Conservation (phyloP, 2,888 invertebrate species). For the Neoscelio sp. region DNA sequence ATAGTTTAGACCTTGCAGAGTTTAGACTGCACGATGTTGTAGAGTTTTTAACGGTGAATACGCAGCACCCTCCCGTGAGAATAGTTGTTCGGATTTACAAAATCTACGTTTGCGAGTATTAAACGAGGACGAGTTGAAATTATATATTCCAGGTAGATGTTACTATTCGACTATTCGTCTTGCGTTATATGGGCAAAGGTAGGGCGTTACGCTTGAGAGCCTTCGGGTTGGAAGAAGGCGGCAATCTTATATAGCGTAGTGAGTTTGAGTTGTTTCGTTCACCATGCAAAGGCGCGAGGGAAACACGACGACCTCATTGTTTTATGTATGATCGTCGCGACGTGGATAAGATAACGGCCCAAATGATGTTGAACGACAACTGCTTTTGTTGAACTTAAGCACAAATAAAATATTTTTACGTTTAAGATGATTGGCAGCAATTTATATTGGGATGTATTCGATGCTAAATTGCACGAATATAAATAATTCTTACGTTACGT, state of each 20-base stretch:
- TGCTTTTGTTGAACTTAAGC: constrained; percentile 32
- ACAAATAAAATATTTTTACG: constrained; percentile 28
- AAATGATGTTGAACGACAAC: constrained; percentile 54
- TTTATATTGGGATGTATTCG: too few relatives aligned
- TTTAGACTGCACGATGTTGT: too few relatives aligned
- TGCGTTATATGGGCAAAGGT: constrained; percentile 79
- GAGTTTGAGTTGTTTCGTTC: constrained; percentile 77
- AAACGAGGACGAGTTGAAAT: constrained; percentile 41
- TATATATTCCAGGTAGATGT: constrained; percentile 62
- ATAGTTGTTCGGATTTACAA: constrained; percentile 27
- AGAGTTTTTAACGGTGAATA: not conserved
- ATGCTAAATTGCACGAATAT: too few relatives aligned
- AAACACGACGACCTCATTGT: constrained; percentile 81
- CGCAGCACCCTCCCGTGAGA: not conserved
- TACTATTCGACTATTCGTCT: constrained; percentile 70
- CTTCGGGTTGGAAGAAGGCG: constrained; percentile 75
- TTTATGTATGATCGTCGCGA: constrained; percentile 66
- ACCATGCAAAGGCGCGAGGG: constrained; percentile 78
- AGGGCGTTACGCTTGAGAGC: constrained; percentile 82
- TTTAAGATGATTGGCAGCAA: not conserved
- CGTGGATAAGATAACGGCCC: constrained; percentile 73
- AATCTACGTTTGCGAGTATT: constrained; percentile 18
- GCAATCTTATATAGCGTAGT: constrained; percentile 75
- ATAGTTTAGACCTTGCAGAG: too few relatives aligned
- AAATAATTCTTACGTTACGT: too few relatives aligned